phyloP scores from a whole-genome alignment of 2,888 invertebrate genomes.

The Prostheceraeus crozeri region DNA sequence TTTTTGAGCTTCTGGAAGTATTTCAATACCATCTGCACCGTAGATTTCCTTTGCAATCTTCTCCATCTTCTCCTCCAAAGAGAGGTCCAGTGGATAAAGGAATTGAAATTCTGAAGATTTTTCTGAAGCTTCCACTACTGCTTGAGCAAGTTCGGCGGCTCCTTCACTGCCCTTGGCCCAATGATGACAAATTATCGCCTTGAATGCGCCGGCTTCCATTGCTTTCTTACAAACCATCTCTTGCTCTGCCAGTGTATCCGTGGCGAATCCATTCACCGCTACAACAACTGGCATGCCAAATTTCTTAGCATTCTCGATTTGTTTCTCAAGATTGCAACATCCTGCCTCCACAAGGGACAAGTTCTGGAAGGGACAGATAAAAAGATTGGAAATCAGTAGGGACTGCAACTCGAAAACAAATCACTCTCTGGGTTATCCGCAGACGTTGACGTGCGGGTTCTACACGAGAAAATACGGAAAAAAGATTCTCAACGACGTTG shows the following conservation, averaged over 20 bases:
- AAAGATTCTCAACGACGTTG: too few species aligned
- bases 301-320: constrained; percentile 80
- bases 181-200: constrained; percentile 77
- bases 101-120: constrained; percentile 60
- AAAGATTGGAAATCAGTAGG: constrained; percentile 34
- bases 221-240: constrained; percentile 69
- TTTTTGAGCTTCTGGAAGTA: constrained; percentile 66
- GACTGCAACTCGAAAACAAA: background rate
- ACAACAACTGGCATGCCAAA: constrained; percentile 89
- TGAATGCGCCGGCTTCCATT: constrained; percentile 71
- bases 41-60: constrained; percentile 86
- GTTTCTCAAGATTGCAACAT: constrained; percentile 78
- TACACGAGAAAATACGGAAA: too few species aligned
- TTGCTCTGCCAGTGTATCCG: constrained; percentile 76
- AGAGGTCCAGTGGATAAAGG: constrained; percentile 58
- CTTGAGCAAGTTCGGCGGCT: constrained; percentile 74
- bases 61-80: constrained; percentile 77
- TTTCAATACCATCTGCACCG: constrained; percentile 78
- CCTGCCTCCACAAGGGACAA: constrained; percentile 75
- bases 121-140: constrained; percentile 71
- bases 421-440: too few species aligned
- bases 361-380: too few species aligned
- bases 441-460: too few species aligned
- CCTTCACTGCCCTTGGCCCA: constrained; percentile 82
- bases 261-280: constrained; percentile 77